Conservation (phyloP, 2,797 vertebrate species). For the Pempheris klunzingeri region DNA sequence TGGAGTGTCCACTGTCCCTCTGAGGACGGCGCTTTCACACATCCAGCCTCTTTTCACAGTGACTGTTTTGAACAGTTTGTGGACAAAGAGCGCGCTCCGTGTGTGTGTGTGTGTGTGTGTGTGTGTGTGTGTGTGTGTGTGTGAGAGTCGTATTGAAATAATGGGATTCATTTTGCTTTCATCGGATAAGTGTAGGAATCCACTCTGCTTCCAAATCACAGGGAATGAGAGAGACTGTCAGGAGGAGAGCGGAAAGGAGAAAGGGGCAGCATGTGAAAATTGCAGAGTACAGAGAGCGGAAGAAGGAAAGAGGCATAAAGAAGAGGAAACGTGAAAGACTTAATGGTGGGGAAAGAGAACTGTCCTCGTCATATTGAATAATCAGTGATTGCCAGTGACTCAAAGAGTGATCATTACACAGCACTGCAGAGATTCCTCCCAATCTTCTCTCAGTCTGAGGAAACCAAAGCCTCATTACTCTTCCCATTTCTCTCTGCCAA, state of each 20-base stretch:
- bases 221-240: constrained; percentile 39
- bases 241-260: constrained; percentile 35
- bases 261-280: constrained; percentile 38
- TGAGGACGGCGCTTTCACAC: constrained; percentile 43
- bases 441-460: constrained; percentile 63
- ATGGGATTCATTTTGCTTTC: constrained; percentile 74
- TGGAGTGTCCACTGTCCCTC: constrained; percentile 41
- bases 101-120: too few species aligned
- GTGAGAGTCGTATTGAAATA: constrained; percentile 63
- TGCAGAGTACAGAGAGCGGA: constrained; percentile 49
- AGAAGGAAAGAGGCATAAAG: constrained; percentile 56
- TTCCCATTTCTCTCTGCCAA: constrained; percentile 44
- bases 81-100: constrained; percentile 44
- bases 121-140: too few species aligned
- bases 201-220: constrained; percentile 53
- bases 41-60: constrained; percentile 42
- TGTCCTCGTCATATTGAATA: constrained; percentile 78
- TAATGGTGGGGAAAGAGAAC: constrained; percentile 51
- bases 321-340: constrained; percentile 54
- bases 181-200: constrained; percentile 56
- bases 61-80: constrained; percentile 56
- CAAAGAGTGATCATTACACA: constrained; percentile 66
- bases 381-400: constrained; percentile 74
- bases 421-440: constrained; percentile 64
- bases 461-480: constrained; percentile 65